phyloP scores from a whole-genome alignment of 1,140 invertebrate genomes.

The Drosophila truncata region DNA sequence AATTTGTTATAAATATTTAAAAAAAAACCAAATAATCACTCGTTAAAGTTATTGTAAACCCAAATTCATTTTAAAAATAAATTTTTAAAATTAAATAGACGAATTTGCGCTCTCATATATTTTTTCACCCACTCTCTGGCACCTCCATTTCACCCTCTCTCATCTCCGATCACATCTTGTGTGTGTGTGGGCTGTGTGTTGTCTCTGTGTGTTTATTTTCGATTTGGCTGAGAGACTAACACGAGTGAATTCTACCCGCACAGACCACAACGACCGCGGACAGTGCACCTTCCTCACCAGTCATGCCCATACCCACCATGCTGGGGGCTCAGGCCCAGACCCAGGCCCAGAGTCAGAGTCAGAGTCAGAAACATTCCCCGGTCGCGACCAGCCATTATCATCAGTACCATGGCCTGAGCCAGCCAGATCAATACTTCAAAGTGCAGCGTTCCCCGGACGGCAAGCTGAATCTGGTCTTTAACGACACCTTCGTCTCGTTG shows the following conservation, averaged over 20 bases:
- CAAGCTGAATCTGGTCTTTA: constrained; percentile 84
- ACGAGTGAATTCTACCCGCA: constrained; percentile 65
- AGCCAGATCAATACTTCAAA: constrained; percentile 78
- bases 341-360: neutral
- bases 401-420: constrained; percentile 74
- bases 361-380: constrained; percentile 24
- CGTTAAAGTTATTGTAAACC: neutral
- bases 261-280: constrained; percentile 72
- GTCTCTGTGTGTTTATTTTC: constrained; percentile 44
- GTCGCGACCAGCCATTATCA: constrained; percentile 60
- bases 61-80: neutral
- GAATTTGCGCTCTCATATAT: neutral
- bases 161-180: constrained; percentile 20
- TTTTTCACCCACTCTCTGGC: neutral
- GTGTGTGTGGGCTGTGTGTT: constrained; percentile 47
- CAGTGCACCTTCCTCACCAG: constrained; percentile 65
- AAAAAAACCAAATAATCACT: too few species aligned
- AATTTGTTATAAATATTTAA: too few species aligned
- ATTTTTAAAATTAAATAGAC: neutral
- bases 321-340: constrained; percentile 16
- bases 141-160: constrained; percentile 6
- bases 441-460: constrained; percentile 83
- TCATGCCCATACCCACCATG: constrained; percentile 73
- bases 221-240: constrained; percentile 50
- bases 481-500: constrained; percentile 75